Conservation (phyloP, 1,140 invertebrate genomes). For the Drosophila dunni region DNA sequence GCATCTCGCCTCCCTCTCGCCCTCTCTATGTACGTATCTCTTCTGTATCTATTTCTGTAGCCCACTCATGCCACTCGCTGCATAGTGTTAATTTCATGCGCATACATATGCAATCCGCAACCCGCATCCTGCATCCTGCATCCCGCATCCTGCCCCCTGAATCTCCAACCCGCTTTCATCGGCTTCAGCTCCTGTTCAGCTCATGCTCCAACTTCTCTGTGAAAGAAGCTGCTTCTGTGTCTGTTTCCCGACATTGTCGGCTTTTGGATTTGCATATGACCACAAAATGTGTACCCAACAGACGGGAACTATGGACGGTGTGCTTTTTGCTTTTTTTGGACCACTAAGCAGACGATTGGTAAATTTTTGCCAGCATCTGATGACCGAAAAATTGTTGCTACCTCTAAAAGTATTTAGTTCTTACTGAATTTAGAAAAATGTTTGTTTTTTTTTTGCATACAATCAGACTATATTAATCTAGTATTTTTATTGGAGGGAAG, state of each 20-base stretch:
- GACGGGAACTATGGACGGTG: not conserved
- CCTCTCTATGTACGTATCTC: not conserved
- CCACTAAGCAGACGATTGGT: constrained; percentile 2
- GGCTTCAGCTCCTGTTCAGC: not conserved
- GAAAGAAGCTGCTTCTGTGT: constrained; percentile 1
- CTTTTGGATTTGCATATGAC: constrained; percentile 28
- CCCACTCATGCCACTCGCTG: constrained; percentile 28
- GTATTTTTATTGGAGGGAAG: too few relatives aligned
- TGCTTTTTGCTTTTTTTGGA: not conserved
- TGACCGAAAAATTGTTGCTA: not conserved
- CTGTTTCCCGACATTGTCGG: constrained; percentile 6
- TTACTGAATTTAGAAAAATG: too few relatives aligned
- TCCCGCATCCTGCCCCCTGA: not conserved
- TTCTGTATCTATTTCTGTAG: constrained; percentile 10
- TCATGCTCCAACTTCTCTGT: constrained; percentile 1
- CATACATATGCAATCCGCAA: constrained; percentile 24
- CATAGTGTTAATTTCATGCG: constrained; percentile 40
- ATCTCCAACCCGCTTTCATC: not conserved
- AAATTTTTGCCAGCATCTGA: not conserved
- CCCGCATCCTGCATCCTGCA: not conserved
- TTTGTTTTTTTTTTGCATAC: not conserved
- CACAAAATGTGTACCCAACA: constrained; percentile 12
- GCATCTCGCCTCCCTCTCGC: constrained; percentile 14
- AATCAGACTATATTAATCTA: too few relatives aligned
- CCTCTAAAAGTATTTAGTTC: too few relatives aligned